Evolutionary conservation across 2,888 invertebrate species (phyloP), one percentile per base, ranked within the genome.

Genomic region (Zootermopsis nevadensis): DNA sequence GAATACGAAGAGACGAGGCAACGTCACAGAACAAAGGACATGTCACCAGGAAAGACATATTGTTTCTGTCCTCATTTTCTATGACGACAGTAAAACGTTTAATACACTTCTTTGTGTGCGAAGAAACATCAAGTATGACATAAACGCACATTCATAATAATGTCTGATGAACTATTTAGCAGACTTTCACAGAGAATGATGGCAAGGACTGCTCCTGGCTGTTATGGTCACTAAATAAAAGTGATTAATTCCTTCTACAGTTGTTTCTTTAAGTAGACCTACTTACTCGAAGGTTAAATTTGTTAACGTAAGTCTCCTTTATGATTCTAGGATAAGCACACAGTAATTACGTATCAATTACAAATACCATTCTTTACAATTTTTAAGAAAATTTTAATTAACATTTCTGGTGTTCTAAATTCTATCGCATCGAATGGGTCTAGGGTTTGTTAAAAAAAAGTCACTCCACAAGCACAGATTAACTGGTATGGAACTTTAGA

Each of bases 161-260:
- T 12, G 12, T 8, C 6, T 4, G 31, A 12, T 69, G 69, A 69
- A 31, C 69, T 31, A 69, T 69, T 69, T 69, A 69, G 27, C 69
- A 69, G 69, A 69, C 69, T 69, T 69, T 69, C 69, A 69, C 69
- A 19, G 6, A 30, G 22, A 69, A 31, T 7, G 30, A 69, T 69
- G 69, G 31, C 69, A 31, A 69, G 69, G 6, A 33, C 69, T 31
- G 33, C 6, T 6, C 31, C 33, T 69, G 33, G 3, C 7, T 15
- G 22, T 69, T 69, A 30, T 1, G 19, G 69, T 22, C 33, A 69
- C 31, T 33, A 15, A 31, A 27, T 67, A 12, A 33, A 33, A 33
- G 33, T 33, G 3, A 22, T 31, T 69, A 69, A 8, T 2, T 66
- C 0, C n/a, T 66, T 10, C 15, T 27, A 66, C n/a, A n/a, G 60